Conservation (phyloP, 2,797 vertebrate species). For the Karalla daura region DNA sequence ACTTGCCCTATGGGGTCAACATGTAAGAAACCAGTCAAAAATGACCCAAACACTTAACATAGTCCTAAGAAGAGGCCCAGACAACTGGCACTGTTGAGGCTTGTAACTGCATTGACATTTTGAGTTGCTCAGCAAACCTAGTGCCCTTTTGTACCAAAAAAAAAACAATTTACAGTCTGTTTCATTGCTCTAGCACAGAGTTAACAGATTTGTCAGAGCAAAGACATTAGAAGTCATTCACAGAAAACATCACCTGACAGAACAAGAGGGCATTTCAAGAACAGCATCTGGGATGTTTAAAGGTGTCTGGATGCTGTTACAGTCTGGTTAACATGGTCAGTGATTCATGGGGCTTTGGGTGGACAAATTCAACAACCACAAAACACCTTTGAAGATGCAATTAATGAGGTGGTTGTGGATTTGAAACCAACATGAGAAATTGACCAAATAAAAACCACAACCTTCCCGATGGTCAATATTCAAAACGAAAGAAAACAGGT, state of each 20-base stretch:
- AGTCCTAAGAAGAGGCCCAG: not conserved
- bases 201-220: conserved; percentile 10
- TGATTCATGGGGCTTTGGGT: not conserved
- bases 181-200: conserved; percentile 13
- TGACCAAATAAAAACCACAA: not conserved
- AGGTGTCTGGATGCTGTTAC: not conserved
- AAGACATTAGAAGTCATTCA: not conserved
- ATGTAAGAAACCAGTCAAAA: not conserved
- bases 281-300: not conserved
- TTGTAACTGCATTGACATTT: not conserved
- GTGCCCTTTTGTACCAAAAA: not conserved
- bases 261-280: conserved; percentile 11
- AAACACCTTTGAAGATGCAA: conserved; percentile 1
- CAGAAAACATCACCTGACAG: not conserved
- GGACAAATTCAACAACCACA: not conserved
- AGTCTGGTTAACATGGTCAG: conserved; percentile 6
- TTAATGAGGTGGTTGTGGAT: conserved; percentile 9
- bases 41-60: not conserved
- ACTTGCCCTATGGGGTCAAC: no score
- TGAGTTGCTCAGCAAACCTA: not conserved
- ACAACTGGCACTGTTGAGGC: not conserved
- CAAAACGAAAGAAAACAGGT: not conserved
- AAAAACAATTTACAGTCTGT: conserved; percentile 28
- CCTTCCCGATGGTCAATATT: conserved; percentile 1
- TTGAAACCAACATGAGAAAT: not conserved